Percentiles rank a stretch among this genome's conserved stretches.
Evolutionary conservation across 2,113 vertebrate genomes (phyloP).

Genomic region (Calypte anna): DNA sequence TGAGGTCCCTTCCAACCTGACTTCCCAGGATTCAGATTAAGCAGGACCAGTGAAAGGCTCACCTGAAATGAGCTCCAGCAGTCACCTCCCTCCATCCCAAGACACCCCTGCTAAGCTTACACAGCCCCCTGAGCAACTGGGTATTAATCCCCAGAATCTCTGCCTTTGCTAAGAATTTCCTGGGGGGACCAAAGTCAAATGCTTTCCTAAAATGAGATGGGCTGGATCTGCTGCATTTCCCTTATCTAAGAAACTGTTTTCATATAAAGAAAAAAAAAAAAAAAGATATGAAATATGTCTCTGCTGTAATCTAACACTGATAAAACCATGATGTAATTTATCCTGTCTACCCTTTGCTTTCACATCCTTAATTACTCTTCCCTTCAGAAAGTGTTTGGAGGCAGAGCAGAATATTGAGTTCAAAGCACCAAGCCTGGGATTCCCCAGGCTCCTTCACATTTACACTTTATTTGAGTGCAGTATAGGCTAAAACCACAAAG

Average conservation of each 20-base stretch:
- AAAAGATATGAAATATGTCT: background rate
- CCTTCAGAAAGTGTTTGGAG: background rate
- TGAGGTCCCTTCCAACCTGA: too few species aligned
- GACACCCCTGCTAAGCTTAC: background rate
- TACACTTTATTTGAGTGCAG: background rate
- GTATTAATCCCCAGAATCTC: background rate
- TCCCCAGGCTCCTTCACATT: background rate
- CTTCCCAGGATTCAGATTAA: background rate
- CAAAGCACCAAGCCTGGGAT: background rate
- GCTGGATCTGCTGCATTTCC: background rate
- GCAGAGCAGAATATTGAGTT: background rate
- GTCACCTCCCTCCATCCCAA: background rate
- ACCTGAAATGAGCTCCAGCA: background rate
- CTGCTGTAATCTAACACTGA: background rate
- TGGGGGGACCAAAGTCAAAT: background rate
- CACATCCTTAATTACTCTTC: background rate
- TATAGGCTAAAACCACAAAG: background rate
- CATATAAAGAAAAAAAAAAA: background rate
- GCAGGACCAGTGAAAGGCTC: background rate
- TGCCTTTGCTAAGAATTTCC: background rate
- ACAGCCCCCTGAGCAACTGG: rapidly evolving
- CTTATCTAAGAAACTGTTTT: background rate
- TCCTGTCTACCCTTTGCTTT: background rate
- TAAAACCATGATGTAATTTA: background rate
- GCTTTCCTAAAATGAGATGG: background rate